Conservation (phyloP, 1,140 invertebrate species). For the Drosophila virilis region DNA sequence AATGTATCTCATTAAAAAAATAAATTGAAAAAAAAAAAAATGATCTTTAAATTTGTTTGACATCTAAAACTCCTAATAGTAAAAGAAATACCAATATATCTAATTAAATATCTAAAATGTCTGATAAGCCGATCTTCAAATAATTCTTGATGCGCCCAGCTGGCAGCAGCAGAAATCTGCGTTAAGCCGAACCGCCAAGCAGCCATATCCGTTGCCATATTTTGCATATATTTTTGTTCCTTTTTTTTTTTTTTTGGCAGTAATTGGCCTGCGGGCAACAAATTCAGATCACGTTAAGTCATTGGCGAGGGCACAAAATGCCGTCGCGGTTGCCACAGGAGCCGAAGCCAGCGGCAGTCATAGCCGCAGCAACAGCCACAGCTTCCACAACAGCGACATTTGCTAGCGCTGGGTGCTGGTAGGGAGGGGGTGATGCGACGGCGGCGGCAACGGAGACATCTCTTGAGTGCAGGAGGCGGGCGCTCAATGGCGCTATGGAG, state of each 20-base stretch:
- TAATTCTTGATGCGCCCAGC: slow-evolving; percentile 1
- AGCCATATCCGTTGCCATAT: slow-evolving; percentile 31
- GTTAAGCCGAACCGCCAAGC: slow-evolving; percentile 1
- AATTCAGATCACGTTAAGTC: slow-evolving; percentile 82
- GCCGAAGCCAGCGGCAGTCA: slow-evolving; percentile 9
- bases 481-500: slow-evolving; percentile 62
- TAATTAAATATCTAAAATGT: background rate
- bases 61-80: too few relatives aligned
- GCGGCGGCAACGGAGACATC: slow-evolving; percentile 25
- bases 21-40: too few relatives aligned
- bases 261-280: slow-evolving; percentile 76
- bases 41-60: too few relatives aligned
- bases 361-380: slow-evolving; percentile 42
- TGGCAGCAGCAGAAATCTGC: slow-evolving; percentile 10
- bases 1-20: too few relatives aligned
- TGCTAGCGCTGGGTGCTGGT: slow-evolving; percentile 11
- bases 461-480: slow-evolving; percentile 59
- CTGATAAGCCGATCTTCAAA: slow-evolving; percentile 8
- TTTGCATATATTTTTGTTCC: slow-evolving; percentile 28
- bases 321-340: slow-evolving; percentile 66
- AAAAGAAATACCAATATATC: too few relatives aligned
- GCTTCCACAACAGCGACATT: slow-evolving; percentile 50
- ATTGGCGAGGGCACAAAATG: slow-evolving; percentile 70
- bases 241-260: slow-evolving; percentile 44
- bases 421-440: background rate